Conservation (phyloP, 2,113 vertebrate species). For the Plestiodon gilberti region DNA sequence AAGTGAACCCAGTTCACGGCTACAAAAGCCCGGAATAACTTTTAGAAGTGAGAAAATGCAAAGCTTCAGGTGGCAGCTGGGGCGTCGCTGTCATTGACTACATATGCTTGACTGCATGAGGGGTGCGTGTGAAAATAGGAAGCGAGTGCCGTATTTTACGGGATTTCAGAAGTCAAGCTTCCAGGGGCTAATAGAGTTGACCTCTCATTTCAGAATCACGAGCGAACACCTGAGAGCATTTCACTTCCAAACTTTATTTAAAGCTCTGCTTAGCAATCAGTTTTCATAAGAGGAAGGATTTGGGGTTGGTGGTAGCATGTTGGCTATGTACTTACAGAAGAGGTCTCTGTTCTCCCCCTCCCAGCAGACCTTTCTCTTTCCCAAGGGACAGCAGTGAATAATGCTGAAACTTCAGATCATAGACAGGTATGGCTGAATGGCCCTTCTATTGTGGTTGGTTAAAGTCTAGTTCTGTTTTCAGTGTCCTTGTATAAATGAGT, state of each 20-base stretch:
- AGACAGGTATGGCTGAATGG: neutral
- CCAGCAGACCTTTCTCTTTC: neutral
- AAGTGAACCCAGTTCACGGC: constrained; percentile 40
- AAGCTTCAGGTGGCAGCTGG: constrained; percentile 58
- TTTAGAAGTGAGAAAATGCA: constrained; percentile 58
- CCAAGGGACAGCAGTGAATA: constrained; percentile 6
- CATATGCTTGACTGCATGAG: constrained; percentile 53
- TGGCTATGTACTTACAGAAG: constrained; percentile 11
- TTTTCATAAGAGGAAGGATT: constrained; percentile 53
- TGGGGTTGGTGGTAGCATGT: constrained; percentile 35
- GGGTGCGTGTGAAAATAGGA: constrained; percentile 50
- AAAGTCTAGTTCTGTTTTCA: neutral
- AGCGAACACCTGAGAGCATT: constrained; percentile 58
- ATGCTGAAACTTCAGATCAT: constrained; percentile 6
- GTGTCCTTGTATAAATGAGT: neutral
- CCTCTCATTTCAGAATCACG: constrained; percentile 67
- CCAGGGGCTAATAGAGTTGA: constrained; percentile 67
- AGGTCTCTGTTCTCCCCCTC: constrained; percentile 20
- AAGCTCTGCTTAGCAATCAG: constrained; percentile 65
- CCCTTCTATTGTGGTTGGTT: constrained; percentile 13
- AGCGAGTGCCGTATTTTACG: constrained; percentile 62
- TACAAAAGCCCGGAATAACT: constrained; percentile 56
- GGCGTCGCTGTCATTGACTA: constrained; percentile 60
- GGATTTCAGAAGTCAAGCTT: constrained; percentile 67
- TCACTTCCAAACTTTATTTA: constrained; percentile 69